phyloP scores from a whole-genome alignment of 1,140 invertebrate genomes.

The Drosophila lowei region DNA sequence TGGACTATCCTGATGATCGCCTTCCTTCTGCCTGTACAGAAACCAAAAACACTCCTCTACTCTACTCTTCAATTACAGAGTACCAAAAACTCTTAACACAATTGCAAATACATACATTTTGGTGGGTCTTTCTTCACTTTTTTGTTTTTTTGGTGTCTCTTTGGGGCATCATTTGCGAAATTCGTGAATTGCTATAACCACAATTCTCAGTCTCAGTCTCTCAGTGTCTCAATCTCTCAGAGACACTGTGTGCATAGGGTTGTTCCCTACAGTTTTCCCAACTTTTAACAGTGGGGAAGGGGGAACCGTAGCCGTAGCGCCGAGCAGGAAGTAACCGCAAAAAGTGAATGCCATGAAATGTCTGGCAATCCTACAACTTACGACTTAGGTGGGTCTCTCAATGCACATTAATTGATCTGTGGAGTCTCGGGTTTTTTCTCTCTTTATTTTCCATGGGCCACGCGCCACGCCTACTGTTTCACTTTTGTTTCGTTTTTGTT shows the following conservation, averaged over 20 bases:
- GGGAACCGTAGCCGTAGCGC: too few relatives aligned
- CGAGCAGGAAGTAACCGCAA: conserved; percentile 8
- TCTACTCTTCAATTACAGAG: too few relatives aligned
- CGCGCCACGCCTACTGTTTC: conserved; percentile 54
- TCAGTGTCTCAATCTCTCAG: too few relatives aligned
- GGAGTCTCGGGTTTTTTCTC: background rate
- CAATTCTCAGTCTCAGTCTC: too few relatives aligned
- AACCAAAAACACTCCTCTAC: conserved; percentile 3
- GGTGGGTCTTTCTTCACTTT: conserved; percentile 2
- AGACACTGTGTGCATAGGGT: too few relatives aligned
- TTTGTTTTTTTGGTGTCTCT: too few relatives aligned
- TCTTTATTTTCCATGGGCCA: conserved; percentile 10
- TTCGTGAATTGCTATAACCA: too few relatives aligned
- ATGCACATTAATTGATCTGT: conserved; percentile 48
- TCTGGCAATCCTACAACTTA: too few relatives aligned
- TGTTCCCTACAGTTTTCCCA: too few relatives aligned
- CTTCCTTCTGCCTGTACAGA: background rate
- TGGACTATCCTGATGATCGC: too few relatives aligned
- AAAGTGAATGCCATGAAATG: conserved; percentile 38
- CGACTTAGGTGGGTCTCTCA: conserved; percentile 4
- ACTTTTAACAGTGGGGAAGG: too few relatives aligned
- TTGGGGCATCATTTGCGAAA: too few relatives aligned
- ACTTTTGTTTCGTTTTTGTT: conserved; percentile 23
- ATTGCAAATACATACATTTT: conserved; percentile 31
- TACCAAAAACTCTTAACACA: conserved; percentile 45